Conservation (phyloP, 2,797 vertebrate genomes). For the Sarcophilus harrisii region DNA sequence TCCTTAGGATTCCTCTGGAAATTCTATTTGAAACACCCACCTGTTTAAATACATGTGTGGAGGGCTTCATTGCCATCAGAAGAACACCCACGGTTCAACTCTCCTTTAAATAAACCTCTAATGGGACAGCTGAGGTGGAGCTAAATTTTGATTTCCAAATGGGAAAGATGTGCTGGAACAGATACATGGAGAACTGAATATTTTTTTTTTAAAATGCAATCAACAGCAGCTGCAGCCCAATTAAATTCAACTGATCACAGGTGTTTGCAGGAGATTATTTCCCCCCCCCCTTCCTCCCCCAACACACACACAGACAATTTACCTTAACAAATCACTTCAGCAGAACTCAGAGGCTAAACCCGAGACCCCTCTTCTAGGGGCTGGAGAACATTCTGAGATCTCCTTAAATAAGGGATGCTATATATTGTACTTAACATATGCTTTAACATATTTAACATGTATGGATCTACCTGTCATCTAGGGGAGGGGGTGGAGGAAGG, state of each 20-base stretch:
- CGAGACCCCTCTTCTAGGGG: neutral
- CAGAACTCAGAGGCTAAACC: conserved; percentile 26
- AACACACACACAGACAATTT: neutral
- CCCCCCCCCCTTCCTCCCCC: too few species aligned
- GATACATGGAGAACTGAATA: conserved; percentile 30
- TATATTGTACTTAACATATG: too few species aligned
- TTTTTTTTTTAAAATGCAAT: conserved; percentile 21
- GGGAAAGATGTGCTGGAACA: conserved; percentile 45
- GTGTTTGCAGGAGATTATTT: conserved; percentile 30
- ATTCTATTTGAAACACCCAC: conserved; percentile 8
- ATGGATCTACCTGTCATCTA: too few species aligned
- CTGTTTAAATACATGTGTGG: conserved; percentile 1
- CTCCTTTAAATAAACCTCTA: conserved; percentile 72
- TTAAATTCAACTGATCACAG: conserved; percentile 57
- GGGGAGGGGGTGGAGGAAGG: too few species aligned
- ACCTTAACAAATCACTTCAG: neutral
- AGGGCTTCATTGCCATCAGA: conserved; percentile 40
- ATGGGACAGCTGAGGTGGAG: conserved; percentile 41
- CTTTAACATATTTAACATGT: too few species aligned
- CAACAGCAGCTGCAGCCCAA: conserved; percentile 60
- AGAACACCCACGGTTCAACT: conserved; percentile 6
- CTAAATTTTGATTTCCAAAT: conserved; percentile 58
- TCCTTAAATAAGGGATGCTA: neutral
- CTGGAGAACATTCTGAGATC: neutral
- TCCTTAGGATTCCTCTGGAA: neutral